phyloP scores from a whole-genome alignment of 1,140 invertebrate species.

The Ruditapes philippinarum region DNA sequence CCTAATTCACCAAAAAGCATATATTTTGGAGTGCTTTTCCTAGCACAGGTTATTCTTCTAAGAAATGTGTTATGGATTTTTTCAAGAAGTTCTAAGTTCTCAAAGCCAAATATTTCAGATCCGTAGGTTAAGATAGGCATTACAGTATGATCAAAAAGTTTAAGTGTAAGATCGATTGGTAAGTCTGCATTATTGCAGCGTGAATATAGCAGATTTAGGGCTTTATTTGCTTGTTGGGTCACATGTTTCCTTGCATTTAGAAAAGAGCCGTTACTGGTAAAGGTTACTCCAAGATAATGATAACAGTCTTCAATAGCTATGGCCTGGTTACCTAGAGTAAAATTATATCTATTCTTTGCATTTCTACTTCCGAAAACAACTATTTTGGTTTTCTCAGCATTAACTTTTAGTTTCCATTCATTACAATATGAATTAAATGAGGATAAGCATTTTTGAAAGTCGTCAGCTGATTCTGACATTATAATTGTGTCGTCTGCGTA shows the following conservation, averaged over 20 bases:
- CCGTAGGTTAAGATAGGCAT: neutral
- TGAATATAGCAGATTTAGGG: neutral
- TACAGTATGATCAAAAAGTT: conserved; percentile 15
- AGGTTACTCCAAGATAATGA: neutral
- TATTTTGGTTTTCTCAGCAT: conserved; percentile 4
- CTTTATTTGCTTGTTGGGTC: neutral
- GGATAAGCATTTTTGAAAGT: conserved; percentile 1
- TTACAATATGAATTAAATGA: neutral
- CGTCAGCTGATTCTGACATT: neutral
- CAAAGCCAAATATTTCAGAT: neutral
- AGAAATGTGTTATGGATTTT: neutral
- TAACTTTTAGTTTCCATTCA: neutral
- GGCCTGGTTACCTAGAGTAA: neutral
- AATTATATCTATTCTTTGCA: neutral
- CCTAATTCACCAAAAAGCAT: too few relatives aligned
- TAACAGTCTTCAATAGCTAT: neutral
- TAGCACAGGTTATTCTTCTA: neutral
- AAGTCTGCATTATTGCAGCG: neutral
- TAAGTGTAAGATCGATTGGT: neutral
- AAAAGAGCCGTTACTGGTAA: neutral
- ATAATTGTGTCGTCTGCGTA: neutral
- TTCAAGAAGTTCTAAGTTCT: neutral
- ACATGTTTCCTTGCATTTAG: neutral
- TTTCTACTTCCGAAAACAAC: neutral
- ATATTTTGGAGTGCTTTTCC: too few relatives aligned